Conservation (phyloP, 2,797 vertebrate species). For the Peromyscus attwateri region DNA sequence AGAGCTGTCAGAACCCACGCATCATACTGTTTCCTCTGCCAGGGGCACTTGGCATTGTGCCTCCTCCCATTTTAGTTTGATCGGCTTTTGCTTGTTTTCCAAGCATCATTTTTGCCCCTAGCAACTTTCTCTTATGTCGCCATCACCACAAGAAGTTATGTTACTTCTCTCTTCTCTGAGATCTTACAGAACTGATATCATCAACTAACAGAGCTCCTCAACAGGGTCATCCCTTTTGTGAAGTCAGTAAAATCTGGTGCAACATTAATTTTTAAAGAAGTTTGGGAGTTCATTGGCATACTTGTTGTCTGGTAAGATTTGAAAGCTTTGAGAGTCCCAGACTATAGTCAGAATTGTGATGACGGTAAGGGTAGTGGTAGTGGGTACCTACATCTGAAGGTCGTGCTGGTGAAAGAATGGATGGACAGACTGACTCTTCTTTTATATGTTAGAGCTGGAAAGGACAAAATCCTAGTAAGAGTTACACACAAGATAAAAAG, state of each 20-base stretch:
- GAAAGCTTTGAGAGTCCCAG: neutral
- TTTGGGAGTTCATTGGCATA: neutral
- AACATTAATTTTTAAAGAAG: neutral
- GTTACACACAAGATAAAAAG: neutral
- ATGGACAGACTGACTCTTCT: neutral
- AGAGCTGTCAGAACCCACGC: neutral
- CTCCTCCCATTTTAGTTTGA: neutral
- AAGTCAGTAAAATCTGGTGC: neutral
- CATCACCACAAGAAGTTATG: neutral
- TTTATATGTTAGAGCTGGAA: neutral
- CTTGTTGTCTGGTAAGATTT: neutral
- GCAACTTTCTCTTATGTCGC: neutral
- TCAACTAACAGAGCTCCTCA: neutral
- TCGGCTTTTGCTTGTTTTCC: conserved; percentile 25
- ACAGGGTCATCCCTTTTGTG: neutral
- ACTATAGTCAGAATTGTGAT: neutral
- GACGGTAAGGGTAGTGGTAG: neutral
- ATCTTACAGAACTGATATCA: neutral
- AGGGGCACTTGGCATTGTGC: neutral
- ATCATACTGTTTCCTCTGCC: neutral
- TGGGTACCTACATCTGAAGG: neutral
- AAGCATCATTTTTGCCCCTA: neutral
- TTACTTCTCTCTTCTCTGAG: neutral
- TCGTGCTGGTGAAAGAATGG: neutral
- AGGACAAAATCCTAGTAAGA: neutral